These are phyloP conservation scores for Spinibarbus caldwelli DNA, from an alignment of 2,797 vertebrate genomes.

Conservation along the genomic window DNA sequence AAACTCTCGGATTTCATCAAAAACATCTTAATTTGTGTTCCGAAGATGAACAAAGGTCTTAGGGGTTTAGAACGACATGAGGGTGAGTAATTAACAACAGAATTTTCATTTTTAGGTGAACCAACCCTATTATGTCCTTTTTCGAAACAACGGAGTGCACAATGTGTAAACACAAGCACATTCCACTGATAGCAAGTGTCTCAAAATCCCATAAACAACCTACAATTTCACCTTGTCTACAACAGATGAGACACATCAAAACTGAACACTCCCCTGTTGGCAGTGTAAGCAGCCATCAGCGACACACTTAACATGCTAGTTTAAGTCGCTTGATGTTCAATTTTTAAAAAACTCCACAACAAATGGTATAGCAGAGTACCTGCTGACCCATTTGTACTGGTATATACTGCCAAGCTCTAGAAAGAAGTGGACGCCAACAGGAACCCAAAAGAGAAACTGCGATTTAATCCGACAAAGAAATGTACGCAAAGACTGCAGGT, in stretches of 20 bases:
- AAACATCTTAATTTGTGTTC: too few relatives aligned
- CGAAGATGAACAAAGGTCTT: too few relatives aligned
- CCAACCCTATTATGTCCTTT: neutral
- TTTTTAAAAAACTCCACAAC: neutral
- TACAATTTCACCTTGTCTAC: neutral
- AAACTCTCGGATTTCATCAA: too few relatives aligned
- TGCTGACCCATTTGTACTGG: neutral
- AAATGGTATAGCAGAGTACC: neutral
- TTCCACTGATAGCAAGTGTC: neutral
- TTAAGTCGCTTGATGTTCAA: neutral
- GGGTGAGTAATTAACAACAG: neutral
- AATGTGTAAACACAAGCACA: neutral
- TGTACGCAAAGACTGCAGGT: conserved; percentile 21
- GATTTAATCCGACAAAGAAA: conserved; percentile 48
- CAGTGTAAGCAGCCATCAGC: neutral
- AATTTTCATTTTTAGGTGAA: neutral
- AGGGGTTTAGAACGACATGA: neutral
- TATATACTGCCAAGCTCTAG: neutral
- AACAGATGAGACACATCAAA: neutral
- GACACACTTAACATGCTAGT: neutral
- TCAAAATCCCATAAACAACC: neutral
- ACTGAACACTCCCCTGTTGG: neutral
- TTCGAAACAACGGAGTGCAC: neutral
- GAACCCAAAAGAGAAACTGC: neutral
- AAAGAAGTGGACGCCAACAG: neutral